These are phyloP conservation scores for Furnarius figulus DNA, from an alignment of 2,113 vertebrate genomes.

Conservation along the genomic window DNA sequence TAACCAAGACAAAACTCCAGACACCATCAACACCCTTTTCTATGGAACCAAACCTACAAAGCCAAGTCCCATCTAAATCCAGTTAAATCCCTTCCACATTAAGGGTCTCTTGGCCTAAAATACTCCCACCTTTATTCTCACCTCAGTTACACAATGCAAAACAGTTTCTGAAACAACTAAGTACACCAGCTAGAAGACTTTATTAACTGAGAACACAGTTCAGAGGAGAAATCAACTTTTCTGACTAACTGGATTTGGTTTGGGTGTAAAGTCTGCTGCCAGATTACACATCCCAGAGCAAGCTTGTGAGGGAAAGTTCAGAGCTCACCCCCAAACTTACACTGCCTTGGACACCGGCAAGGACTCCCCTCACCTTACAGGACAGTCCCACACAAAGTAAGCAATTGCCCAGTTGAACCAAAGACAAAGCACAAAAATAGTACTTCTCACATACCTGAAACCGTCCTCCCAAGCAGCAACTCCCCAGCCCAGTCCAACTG, in stretches of 20 bases:
- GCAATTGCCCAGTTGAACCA: rapidly evolving
- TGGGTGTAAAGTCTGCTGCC: background rate
- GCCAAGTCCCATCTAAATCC: background rate
- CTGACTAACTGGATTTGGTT: background rate
- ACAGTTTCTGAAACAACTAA: background rate
- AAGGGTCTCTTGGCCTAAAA: rapidly evolving
- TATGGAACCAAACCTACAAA: background rate
- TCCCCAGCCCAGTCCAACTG: background rate
- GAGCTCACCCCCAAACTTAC: background rate
- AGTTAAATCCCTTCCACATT: background rate
- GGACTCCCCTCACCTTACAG: background rate
- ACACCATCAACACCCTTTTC: background rate
- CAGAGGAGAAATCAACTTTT: background rate
- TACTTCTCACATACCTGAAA: background rate
- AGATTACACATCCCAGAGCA: background rate
- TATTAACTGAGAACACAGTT: background rate
- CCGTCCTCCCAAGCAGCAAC: background rate
- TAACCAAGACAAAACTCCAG: rapidly evolving
- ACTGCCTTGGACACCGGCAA: background rate
- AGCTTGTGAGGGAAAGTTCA: background rate
- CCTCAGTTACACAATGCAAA: background rate
- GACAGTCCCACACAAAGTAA: background rate
- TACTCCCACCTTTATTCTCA: background rate
- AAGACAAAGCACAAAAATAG: background rate
- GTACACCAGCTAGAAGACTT: background rate